Conservation (phyloP, 2,888 invertebrate genomes). For the Eupithecia dodoneata region DNA sequence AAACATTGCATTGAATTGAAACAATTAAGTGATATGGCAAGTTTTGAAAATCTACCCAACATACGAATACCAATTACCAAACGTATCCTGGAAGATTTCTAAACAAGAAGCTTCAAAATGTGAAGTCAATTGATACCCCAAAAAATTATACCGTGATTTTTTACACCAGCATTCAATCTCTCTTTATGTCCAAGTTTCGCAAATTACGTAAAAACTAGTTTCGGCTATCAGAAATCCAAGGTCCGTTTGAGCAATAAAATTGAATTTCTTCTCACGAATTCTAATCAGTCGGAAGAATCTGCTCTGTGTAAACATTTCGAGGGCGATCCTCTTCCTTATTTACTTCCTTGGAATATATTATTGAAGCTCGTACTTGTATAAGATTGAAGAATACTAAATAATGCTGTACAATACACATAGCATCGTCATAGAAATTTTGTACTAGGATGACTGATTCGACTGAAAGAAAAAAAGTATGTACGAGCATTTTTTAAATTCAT, state of each 20-base stretch:
- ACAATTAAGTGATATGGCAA: background rate
- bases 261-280: constrained; percentile 42
- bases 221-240: constrained; percentile 22
- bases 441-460: no score
- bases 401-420: no score
- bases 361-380: constrained; percentile 5
- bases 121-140: no score
- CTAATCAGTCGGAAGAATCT: constrained; percentile 43
- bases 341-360: constrained; percentile 36
- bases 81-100: background rate
- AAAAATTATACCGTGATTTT: background rate
- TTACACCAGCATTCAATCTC: background rate
- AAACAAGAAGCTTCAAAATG: no score
- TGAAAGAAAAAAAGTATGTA: no score
- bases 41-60: background rate
- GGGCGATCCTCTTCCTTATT: constrained; percentile 37
- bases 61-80: background rate
- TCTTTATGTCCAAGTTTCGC: background rate
- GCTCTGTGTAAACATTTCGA: constrained; percentile 38
- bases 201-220: constrained; percentile 24
- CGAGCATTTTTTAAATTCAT: no score
- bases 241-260: constrained; percentile 36
- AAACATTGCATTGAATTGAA: background rate
- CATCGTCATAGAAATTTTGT: no score
- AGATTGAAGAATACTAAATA: background rate